Conservation (phyloP, 2,113 vertebrate genomes). For the Cyprinodon tularosa region DNA sequence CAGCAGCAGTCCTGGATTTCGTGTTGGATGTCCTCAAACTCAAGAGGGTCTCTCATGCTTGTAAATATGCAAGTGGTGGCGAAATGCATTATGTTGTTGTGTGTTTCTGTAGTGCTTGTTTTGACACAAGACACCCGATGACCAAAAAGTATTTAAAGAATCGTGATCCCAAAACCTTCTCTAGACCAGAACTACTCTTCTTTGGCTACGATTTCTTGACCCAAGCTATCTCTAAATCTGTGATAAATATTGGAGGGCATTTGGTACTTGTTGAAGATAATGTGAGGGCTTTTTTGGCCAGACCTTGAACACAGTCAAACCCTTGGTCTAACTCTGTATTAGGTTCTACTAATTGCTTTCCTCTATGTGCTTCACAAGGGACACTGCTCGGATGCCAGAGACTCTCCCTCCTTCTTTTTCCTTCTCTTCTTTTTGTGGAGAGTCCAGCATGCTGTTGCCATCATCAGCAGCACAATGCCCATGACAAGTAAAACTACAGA, state of each 20-base stretch:
- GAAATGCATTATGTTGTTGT: conserved; percentile 50
- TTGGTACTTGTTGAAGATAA: conserved; percentile 28
- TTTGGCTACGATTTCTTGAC: conserved; percentile 25
- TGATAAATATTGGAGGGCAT: conserved; percentile 42
- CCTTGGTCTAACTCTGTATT: conserved; percentile 26
- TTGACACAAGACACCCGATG: conserved; percentile 78
- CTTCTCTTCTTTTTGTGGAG: conserved; percentile 83
- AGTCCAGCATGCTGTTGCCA: conserved; percentile 87
- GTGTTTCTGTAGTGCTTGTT: conserved; percentile 73
- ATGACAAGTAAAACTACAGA: conserved; percentile 84
- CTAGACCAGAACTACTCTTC: conserved; percentile 40
- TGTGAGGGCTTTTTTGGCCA: conserved; percentile 17
- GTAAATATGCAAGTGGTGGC: conserved; percentile 57
- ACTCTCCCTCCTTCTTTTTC: conserved; percentile 80
- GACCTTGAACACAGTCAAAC: conserved; percentile 12
- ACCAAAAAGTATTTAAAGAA: conserved; percentile 56
- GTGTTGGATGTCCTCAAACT: conserved; percentile 59
- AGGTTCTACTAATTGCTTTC: conserved; percentile 23
- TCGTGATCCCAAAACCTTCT: conserved; percentile 44
- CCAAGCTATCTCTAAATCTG: conserved; percentile 36
- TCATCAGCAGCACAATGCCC: conserved; percentile 83
- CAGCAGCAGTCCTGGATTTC: conserved; percentile 65
- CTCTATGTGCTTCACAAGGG: conserved; percentile 77
- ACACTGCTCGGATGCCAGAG: conserved; percentile 83
- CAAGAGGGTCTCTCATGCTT: conserved; percentile 33